Conservation (phyloP, 2,797 vertebrate species). For the Sebastes kiyomatsui region DNA sequence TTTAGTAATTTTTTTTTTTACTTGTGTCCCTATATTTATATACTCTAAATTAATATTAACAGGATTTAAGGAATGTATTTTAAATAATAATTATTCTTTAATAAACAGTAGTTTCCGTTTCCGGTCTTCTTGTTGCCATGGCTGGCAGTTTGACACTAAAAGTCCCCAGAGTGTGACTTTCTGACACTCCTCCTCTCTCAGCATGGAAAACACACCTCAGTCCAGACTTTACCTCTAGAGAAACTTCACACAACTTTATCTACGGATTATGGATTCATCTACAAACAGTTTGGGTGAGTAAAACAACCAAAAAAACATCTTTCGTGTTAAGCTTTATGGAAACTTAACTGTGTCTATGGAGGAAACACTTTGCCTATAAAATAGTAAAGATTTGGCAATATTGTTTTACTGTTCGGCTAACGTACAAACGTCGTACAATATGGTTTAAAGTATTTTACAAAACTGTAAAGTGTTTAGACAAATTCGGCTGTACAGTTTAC, state of each 20-base stretch:
- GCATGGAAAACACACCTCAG: conserved; percentile 72
- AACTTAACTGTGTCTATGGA: not conserved
- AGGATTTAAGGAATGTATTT: not conserved
- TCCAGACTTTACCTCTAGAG: conserved; percentile 7
- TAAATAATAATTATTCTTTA: accelerated
- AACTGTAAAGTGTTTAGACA: accelerated
- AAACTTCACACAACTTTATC: not conserved
- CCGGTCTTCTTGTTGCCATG: conserved; percentile 20
- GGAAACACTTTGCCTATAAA: not conserved
- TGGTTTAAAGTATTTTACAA: not conserved
- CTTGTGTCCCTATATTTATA: accelerated
- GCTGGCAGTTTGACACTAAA: not conserved
- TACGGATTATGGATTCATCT: conserved; percentile 78
- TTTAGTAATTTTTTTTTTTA: not conserved
- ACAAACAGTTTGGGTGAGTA: conserved; percentile 84
- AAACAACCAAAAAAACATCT: not conserved
- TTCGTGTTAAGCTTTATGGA: not conserved
- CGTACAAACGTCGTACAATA: accelerated
- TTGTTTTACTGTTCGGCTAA: not conserved
- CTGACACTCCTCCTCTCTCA: conserved; percentile 60
- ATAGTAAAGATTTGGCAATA: not conserved
- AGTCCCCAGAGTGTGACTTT: conserved; percentile 26
- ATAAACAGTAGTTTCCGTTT: conserved; percentile 15
- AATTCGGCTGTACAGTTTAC: not conserved
- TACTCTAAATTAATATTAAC: accelerated